These are phyloP conservation scores for Celastrina argiolus DNA, from an alignment of 2,888 invertebrate species.

Conservation along the genomic window DNA sequence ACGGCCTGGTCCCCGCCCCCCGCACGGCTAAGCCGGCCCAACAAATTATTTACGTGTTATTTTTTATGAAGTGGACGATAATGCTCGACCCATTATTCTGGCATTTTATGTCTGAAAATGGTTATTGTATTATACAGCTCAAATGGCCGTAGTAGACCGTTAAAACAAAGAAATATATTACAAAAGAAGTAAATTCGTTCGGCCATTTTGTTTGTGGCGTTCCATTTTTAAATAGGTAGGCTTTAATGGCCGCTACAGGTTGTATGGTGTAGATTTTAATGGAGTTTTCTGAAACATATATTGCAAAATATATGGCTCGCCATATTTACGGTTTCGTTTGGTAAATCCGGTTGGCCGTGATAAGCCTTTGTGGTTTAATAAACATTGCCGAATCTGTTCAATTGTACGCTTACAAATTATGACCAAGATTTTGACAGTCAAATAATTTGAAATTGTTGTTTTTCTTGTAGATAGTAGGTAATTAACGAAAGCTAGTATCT, in stretches of 20 bases:
- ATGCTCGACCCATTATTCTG: constrained; percentile 25
- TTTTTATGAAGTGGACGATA: constrained; percentile 33
- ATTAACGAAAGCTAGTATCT: no score
- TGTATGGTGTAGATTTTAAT: constrained; percentile 8
- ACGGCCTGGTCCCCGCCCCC: neutral
- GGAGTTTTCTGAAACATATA: neutral
- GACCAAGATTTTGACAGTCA: neutral
- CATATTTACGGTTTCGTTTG: neutral
- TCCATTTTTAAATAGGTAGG: constrained; percentile 13
- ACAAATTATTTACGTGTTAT: constrained; percentile 46
- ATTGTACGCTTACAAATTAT: neutral
- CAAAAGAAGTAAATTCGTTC: constrained; percentile 23
- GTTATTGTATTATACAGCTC: constrained; percentile 23
- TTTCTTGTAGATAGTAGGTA: neutral
- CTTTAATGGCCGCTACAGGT: constrained; percentile 12
- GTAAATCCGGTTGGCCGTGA: neutral
- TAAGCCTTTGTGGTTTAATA: neutral
- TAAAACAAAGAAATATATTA: constrained; percentile 20
- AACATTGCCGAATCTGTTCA: neutral
- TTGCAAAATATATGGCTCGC: neutral
- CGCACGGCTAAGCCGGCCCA: neutral
- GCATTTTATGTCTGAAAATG: constrained; percentile 25
- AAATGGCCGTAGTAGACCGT: constrained; percentile 23
- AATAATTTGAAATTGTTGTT: neutral
- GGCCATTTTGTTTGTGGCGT: constrained; percentile 22